A percentile compares a stretch with the other conserved stretches of the same genome.
These are phyloP conservation scores for Drosophila monieri DNA, from an alignment of 2,888 invertebrate genomes.

Conservation along the genomic window DNA sequence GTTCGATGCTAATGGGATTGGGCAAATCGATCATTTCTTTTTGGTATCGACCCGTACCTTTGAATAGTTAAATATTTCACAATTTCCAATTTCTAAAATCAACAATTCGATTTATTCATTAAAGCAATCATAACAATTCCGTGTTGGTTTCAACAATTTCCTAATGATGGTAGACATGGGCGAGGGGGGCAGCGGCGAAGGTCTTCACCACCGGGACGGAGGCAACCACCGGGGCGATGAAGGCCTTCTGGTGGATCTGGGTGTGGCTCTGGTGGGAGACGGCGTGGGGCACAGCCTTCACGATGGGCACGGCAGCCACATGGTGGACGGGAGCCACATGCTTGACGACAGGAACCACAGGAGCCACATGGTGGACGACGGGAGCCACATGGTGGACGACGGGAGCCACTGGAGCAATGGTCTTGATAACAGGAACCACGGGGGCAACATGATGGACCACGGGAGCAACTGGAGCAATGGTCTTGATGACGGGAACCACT, in stretches of 20 bases:
- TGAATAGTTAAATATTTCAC: neutral
- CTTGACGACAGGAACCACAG: conserved; percentile 39
- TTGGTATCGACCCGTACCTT: neutral
- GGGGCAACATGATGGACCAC: conserved; percentile 46
- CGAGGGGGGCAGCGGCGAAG: conserved; percentile 59
- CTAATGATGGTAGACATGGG: conserved; percentile 70
- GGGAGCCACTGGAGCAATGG: conserved; percentile 57
- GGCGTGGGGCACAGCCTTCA: conserved; percentile 41
- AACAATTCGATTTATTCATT: conserved; percentile 61
- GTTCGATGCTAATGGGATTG: conserved; percentile 25
- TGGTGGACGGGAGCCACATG: conserved; percentile 47
- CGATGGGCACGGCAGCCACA: conserved; percentile 48
- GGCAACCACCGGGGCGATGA: conserved; percentile 58
- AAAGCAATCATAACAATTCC: conserved; percentile 46
- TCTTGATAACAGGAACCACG: conserved; percentile 67
- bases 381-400: conserved; percentile 43
- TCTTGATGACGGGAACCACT: conserved; percentile 37
- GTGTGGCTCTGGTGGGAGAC: conserved; percentile 77
- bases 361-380: conserved; percentile 36
- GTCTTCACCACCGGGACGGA: conserved; percentile 55
- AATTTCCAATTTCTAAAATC: conserved; percentile 31
- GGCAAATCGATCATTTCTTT: conserved; percentile 15
- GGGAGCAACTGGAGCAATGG: conserved; percentile 36
- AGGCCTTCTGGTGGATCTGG: conserved; percentile 71
- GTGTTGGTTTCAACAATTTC: neutral